Base-by-base conservation (phyloP, 2,888 invertebrate species). In the Drosophila algonquin region DNA sequence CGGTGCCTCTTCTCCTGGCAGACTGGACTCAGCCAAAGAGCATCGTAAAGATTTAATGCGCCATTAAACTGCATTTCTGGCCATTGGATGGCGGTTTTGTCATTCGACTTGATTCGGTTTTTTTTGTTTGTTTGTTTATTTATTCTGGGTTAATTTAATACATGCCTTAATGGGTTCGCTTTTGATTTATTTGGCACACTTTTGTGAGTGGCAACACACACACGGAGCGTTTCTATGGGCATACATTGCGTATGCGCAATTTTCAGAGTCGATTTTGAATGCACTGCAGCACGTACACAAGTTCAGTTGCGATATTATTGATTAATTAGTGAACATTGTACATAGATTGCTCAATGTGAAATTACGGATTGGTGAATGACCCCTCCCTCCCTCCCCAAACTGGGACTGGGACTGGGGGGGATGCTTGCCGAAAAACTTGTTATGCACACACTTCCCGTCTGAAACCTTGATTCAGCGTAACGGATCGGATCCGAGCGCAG, bases 121-220 rank as follows among this genome's bases (percentile, higher is more conserved):
- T 7, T 21, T 21, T 3, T 21, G 21, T 21, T 6, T 6, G 27
- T 30, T 30, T 30, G 30, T 30, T 65, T 85, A 61, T 86, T 73
- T 74, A 74, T 70, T 76, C 64, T 72, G 72, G 73, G 77, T 82
- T 73, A 52, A 75, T 79, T 82, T 60, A 75, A 70, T 64, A 72
- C 81, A 44, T 72, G 56, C 47, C 59, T 86, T 84, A 76, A 81
- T 80, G 71, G 75, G 50, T 55, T 35, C 50, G 77, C 55, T 70
- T 75, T 77, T 81, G 85, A 87, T 84, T 87, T 84, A 87, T 81
- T 79, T 84, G 83, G 85, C 87, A 85, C 81, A 87, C 77, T 81
- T 79, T 74, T 64, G 54, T 60, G 72, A 77, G 79, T 81, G 81
- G 72, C 77, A 56, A 79, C 53, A 75, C 68, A 79, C 58, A 60